Evolutionary conservation across 2,888 invertebrate genomes (phyloP).

Genomic region (Mesorhabditis spiculigera): DNA sequence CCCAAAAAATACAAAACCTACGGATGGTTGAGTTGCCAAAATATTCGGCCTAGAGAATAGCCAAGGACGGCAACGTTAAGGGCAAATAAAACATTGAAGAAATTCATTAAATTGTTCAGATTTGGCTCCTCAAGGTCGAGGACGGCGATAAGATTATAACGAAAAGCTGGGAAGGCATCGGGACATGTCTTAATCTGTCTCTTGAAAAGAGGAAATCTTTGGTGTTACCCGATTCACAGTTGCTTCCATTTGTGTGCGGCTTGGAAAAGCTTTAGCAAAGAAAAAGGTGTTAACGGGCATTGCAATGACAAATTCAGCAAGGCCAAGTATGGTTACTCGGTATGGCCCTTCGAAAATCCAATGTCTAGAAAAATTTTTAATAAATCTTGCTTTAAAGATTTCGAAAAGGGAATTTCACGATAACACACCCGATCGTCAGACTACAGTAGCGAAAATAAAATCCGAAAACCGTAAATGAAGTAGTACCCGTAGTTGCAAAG

Average conservation of each 20-base stretch:
- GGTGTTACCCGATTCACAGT: neutral
- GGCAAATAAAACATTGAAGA: neutral
- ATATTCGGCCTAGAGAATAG: neutral
- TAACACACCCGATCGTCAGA: neutral
- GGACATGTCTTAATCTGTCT: neutral
- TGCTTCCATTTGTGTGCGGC: constrained; percentile 1
- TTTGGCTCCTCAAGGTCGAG: neutral
- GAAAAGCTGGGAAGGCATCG: neutral
- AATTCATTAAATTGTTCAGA: neutral
- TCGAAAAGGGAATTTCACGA: neutral
- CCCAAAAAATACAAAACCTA: neutral
- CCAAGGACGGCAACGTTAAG: neutral
- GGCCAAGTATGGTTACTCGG: neutral
- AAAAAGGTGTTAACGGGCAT: neutral
- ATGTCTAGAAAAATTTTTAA: neutral
- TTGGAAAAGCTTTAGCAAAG: too few species aligned
- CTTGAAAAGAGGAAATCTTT: too few species aligned
- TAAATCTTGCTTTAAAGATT: neutral
- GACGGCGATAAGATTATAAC: neutral
- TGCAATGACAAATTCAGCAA: neutral
- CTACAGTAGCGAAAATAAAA: neutral
- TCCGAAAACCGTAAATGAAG: neutral
- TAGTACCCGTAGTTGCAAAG: neutral
- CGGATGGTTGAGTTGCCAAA: neutral
- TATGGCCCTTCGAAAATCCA: constrained; percentile 1